Evolutionary conservation across 2,113 vertebrate genomes (phyloP), one percentile per base, ranked within the genome.

Genomic region (Melospiza melodia): DNA sequence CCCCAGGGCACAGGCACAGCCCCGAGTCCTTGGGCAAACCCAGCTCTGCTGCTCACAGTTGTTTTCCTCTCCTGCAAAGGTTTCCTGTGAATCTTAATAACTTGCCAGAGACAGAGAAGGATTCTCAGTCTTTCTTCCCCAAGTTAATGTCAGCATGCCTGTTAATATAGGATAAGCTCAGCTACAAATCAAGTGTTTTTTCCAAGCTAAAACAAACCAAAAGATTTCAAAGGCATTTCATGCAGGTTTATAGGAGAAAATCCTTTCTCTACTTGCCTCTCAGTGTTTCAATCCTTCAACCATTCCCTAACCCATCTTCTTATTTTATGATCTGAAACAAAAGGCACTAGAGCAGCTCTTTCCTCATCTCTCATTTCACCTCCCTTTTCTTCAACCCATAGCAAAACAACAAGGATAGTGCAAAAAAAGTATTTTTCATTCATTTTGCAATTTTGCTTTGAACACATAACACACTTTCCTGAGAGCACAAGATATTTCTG

Each of bases 71-170:
- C 87, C 84, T 88, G 68, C 68, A 77, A 68, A 51, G 59, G 62
- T 58, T 87, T 58, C 66, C 67, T 87, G 28, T 57, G 90, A 93
- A 91, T 94, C 81, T 91, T 90, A 94, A 94, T 89, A 79, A 71
- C 39, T 76, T 88, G 31, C 28, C 62, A 39, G 46, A 77, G n/a
- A 88, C 16, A 65, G 51, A 51, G 23, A 9, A 91, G 27, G n/a
- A 73, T 87, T 93, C 75, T 84, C 80, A 55, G 46, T 63, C 59
- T 76, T 77, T 91, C 62, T 77, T 54, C 49, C 44, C 23, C 17
- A 24, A 33, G 51, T 65, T 82, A 87, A 85, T 23, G 39, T 33
- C 82, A 90, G 35, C 2, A 1, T 55, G 55, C 8, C 55, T 76
- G 66, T 59, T 94, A 83, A 66, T 55, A 69, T 3, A 10, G 74